phyloP scores from a whole-genome alignment of 2,888 invertebrate genomes.

The Scaptomyza polygonia region DNA sequence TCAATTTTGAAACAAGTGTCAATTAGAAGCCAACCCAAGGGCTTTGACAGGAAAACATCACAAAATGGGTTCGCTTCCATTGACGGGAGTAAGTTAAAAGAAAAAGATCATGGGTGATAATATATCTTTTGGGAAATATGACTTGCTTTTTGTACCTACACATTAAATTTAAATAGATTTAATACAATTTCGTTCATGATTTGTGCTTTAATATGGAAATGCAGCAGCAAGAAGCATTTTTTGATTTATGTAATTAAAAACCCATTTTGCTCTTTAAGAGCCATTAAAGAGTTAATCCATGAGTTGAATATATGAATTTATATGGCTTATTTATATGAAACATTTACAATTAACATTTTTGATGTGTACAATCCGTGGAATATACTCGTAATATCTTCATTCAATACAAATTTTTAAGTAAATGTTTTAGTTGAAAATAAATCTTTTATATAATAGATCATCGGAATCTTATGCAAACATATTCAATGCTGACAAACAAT shows the following conservation, averaged over 20 bases:
- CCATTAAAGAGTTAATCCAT: constrained; percentile 27
- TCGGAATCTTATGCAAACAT: constrained; percentile 48
- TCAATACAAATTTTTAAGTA: constrained; percentile 45
- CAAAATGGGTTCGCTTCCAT: background rate
- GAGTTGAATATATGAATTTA: constrained; percentile 55
- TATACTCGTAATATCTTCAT: constrained; percentile 40
- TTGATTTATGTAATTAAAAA: constrained; percentile 15
- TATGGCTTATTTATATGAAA: constrained; percentile 59
- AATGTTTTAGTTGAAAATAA: constrained; percentile 32
- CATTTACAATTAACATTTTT: constrained; percentile 55
- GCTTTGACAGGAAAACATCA: background rate
- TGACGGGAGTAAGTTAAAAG: background rate
- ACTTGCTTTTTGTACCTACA: constrained; percentile 34
- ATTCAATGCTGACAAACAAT: constrained; percentile 39
- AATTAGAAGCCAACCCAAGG: background rate
- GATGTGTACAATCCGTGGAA: constrained; percentile 47
- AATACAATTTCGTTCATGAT: constrained; percentile 54
- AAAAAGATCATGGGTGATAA: background rate
- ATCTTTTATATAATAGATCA: constrained; percentile 38
- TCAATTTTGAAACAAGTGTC: background rate
- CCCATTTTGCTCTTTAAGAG: constrained; percentile 22
- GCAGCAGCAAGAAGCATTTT: constrained; percentile 12
- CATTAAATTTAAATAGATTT: constrained; percentile 37
- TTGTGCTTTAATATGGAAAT: constrained; percentile 55
- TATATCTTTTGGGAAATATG: constrained; percentile 11